Percentiles rank a stretch among this genome's conserved stretches.
These are phyloP conservation scores for Chlorocebus sabaeus DNA, from an alignment of 2,113 vertebrate species.

Conservation along the genomic window DNA sequence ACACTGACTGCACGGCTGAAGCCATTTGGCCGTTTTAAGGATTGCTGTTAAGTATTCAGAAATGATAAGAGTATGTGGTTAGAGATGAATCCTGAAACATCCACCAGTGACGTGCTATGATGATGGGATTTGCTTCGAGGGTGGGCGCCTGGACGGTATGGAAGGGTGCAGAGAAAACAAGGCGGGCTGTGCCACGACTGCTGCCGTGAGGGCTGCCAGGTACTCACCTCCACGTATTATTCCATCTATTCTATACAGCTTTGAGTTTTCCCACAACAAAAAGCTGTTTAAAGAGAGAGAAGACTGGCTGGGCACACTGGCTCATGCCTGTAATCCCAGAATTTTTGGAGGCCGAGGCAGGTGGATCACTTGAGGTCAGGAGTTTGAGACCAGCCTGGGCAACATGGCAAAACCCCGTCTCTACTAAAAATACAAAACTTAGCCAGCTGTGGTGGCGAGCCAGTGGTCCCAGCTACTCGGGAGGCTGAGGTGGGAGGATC, in stretches of 20 bases:
- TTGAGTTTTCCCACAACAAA: not conserved
- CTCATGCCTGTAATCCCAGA: not conserved
- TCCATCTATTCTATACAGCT: not conserved
- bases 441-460: too few relatives aligned
- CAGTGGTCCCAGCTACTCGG: not conserved
- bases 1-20: not conserved
- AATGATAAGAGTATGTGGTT: not conserved
- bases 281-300: not conserved
- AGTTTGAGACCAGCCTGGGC: not conserved
- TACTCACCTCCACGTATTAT: not conserved
- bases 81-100: not conserved
- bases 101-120: not conserved
- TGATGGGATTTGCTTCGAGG: not conserved
- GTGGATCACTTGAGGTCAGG: not conserved
- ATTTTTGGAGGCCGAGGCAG: not conserved
- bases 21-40: not conserved
- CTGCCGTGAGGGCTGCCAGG: not conserved
- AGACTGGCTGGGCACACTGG: not conserved
- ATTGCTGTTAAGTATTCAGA: not conserved
- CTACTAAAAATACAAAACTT: not conserved
- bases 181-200: fast-evolving
- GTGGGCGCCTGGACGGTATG: not conserved
- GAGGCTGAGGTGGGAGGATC: not conserved
- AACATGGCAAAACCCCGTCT: not conserved
- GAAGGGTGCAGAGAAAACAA: too few relatives aligned